Percentiles rank a stretch among this genome's conserved stretches.
Evolutionary conservation across 2,888 invertebrate species (phyloP).

Genomic region (Scaptomyza polygonia): DNA sequence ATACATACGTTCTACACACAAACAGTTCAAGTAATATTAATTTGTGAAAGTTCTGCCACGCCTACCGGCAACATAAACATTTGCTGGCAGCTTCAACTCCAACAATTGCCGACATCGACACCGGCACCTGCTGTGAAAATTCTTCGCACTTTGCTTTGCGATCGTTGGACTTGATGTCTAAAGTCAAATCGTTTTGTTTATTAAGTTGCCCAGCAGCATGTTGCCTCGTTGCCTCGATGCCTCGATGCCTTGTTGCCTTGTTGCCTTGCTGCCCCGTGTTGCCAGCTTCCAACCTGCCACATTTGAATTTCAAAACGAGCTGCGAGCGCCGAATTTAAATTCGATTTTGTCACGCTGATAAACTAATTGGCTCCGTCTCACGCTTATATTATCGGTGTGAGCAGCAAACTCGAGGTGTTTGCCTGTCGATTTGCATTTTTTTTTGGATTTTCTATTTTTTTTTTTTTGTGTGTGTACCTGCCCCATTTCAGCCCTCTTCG

Average conservation of each 20-base stretch:
- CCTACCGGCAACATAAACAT: slow-evolving; percentile 28
- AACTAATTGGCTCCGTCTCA: slow-evolving; percentile 52
- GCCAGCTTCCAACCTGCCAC: slow-evolving; percentile 53
- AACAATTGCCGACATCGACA: slow-evolving; percentile 6
- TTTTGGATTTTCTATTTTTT: too few relatives aligned
- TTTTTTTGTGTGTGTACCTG: not conserved
- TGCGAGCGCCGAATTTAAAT: slow-evolving; percentile 18
- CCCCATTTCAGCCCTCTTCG: too few relatives aligned
- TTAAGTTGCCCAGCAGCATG: slow-evolving; percentile 27
- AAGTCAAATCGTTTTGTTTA: slow-evolving; percentile 58
- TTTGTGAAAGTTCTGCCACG: slow-evolving; percentile 78
- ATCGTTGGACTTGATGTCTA: slow-evolving; percentile 22
- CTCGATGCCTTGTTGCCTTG: not conserved
- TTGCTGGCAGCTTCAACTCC: slow-evolving; percentile 5
- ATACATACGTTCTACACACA: slow-evolving; percentile 36
- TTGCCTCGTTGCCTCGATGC: not conserved
- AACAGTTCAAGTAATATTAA: slow-evolving; percentile 66
- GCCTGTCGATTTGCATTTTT: slow-evolving; percentile 34
- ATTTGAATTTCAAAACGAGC: slow-evolving; percentile 72
- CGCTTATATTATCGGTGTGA: slow-evolving; percentile 34
- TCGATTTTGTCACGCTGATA: slow-evolving; percentile 71
- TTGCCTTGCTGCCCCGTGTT: not conserved
- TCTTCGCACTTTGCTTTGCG: slow-evolving; percentile 14
- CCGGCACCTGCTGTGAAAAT: slow-evolving; percentile 59
- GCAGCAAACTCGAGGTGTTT: slow-evolving; percentile 29